These are phyloP conservation scores for Philotrypesis tridentata DNA, from an alignment of 1,140 invertebrate species.

Conservation along the genomic window DNA sequence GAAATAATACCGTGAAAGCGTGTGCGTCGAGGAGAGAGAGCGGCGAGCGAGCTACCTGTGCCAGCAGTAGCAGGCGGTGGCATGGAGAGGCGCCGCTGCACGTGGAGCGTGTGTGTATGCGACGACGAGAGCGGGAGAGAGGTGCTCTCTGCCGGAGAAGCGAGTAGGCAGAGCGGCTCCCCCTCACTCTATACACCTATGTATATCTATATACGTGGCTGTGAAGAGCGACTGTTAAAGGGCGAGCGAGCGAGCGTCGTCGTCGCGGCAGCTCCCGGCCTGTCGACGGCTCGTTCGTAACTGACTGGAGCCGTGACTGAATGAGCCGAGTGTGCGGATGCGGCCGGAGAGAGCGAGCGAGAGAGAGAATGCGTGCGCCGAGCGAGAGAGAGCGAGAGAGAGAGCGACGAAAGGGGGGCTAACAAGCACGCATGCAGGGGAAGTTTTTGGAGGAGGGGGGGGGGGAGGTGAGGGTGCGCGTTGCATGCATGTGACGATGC, in stretches of 20 bases:
- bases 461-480: conserved; percentile 57
- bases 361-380: conserved; percentile 67
- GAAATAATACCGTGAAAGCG: background rate
- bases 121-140: background rate
- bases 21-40: background rate
- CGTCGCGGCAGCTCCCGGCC: conserved; percentile 52
- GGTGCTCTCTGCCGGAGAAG: background rate
- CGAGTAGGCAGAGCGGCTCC: background rate
- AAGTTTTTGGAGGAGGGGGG: conserved; percentile 64
- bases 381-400: conserved; percentile 53
- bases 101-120: background rate
- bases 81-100: conserved; percentile 22
- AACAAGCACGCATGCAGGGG: conserved; percentile 70
- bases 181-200: background rate
- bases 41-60: conserved; percentile 6
- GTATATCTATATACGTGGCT: no score
- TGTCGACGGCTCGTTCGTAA: conserved; percentile 71
- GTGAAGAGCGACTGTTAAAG: conserved; percentile 30
- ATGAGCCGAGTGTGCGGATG: conserved; percentile 66
- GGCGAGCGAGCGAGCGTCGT: conserved; percentile 4
- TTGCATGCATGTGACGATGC: conserved; percentile 41
- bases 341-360: conserved; percentile 61
- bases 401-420: conserved; percentile 66
- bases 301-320: conserved; percentile 70
- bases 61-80: background rate